A percentile compares a stretch with the other conserved stretches of the same genome.
Evolutionary conservation across 2,797 vertebrate genomes (phyloP).

Genomic region (Enteromius paludinosus): DNA sequence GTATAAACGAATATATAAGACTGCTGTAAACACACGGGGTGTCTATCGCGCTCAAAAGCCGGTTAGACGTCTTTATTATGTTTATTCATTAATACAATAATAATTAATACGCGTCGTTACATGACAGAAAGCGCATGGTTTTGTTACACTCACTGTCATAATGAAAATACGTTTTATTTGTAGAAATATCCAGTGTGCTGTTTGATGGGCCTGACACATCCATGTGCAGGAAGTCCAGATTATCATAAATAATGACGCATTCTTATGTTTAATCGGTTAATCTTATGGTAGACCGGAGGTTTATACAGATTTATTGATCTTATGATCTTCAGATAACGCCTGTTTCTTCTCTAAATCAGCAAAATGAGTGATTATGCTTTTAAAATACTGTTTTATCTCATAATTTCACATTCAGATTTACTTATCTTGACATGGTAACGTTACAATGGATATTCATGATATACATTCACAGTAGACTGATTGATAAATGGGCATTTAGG

Average conservation of each 20-base stretch:
- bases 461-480: background rate
- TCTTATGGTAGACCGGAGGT: background rate
- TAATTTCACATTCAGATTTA: background rate
- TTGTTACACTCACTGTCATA: background rate
- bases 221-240: constrained; percentile 35
- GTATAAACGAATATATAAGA: background rate
- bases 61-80: background rate
- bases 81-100: background rate
- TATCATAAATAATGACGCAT: constrained; percentile 23
- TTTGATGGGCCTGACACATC: constrained; percentile 2
- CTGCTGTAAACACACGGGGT: background rate
- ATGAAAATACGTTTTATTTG: background rate
- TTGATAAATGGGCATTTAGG: background rate
- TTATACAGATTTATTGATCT: background rate
- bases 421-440: background rate
- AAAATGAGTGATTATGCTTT: background rate
- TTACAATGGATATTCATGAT: background rate
- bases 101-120: background rate
- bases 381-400: background rate
- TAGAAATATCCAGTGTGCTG: background rate
- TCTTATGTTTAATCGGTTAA: background rate
- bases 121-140: background rate
- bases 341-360: background rate
- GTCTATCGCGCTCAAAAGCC: background rate
- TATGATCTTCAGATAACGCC: background rate